phyloP scores from a whole-genome alignment of 53 echinoderm and acorn worm genomes.

The Glandiceps talaboti region DNA sequence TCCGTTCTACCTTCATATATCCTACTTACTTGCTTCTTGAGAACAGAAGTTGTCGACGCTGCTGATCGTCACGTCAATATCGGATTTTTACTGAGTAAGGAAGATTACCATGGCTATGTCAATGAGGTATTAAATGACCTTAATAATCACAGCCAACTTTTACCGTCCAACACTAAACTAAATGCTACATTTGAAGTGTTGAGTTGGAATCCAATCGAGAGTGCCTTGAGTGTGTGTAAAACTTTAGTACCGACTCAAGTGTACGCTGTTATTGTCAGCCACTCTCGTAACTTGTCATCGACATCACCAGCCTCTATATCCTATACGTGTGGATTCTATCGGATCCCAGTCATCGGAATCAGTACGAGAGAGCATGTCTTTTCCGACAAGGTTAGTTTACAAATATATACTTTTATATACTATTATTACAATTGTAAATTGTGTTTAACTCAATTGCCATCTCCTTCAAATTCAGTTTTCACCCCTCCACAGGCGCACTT shows the following conservation, averaged over 20 bases:
- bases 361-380: constrained; percentile 37
- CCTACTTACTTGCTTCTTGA: neutral
- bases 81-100: constrained; percentile 24
- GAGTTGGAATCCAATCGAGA: constrained; percentile 35
- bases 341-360: constrained; percentile 37
- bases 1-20: neutral
- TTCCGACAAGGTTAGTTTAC: constrained; percentile 35
- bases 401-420: no score
- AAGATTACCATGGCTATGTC: neutral
- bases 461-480: no score
- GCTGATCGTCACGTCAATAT: constrained; percentile 9
- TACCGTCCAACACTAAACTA: constrained; percentile 22
- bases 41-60: neutral
- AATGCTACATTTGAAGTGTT: constrained; percentile 27
- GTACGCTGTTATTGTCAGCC: constrained; percentile 32
- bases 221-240: constrained; percentile 31
- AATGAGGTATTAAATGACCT: constrained; percentile 17
- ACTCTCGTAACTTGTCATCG: constrained; percentile 24
- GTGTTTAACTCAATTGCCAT: no score
- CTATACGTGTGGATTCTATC: constrained; percentile 37
- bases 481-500: no score
- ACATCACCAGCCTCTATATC: constrained; percentile 26
- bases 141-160: constrained; percentile 6
- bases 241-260: constrained; percentile 39
- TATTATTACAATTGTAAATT: no score